Evolutionary conservation across 2,888 invertebrate genomes (phyloP).

Genomic region (Ceramica pisi): DNA sequence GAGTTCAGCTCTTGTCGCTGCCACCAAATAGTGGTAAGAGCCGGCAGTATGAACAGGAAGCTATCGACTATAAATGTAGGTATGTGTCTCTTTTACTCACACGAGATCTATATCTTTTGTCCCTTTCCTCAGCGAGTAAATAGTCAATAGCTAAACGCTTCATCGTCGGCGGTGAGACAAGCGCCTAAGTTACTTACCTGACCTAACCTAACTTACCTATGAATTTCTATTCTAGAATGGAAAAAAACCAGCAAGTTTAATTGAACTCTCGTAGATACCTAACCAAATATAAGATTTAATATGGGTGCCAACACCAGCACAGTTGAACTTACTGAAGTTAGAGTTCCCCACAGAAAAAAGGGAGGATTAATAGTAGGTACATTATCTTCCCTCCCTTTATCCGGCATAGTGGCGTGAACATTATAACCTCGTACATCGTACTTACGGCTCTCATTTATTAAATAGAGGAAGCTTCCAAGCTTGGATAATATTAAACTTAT

Average conservation of each 20-base stretch:
- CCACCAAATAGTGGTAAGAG: too few relatives aligned
- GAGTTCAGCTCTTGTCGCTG: too few relatives aligned
- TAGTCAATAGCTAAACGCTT: too few relatives aligned
- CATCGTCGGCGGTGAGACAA: too few relatives aligned
- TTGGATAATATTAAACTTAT: conserved; percentile 64
- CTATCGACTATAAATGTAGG: too few relatives aligned
- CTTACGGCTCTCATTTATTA: conserved; percentile 60
- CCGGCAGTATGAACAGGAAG: too few relatives aligned
- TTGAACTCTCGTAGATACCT: neutral
- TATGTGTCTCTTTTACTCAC: too few relatives aligned
- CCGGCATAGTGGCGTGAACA: conserved; percentile 51
- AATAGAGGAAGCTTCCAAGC: conserved; percentile 53
- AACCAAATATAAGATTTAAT: conserved; percentile 3
- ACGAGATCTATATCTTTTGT: too few relatives aligned
- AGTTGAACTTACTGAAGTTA: neutral
- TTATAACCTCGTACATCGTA: conserved; percentile 60
- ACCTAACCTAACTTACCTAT: too few relatives aligned
- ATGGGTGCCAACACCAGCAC: neutral
- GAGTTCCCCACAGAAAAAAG: conserved; percentile 26
- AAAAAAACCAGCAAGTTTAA: neutral
- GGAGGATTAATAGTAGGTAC: conserved; percentile 38
- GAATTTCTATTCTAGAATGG: neutral
- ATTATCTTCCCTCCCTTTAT: conserved; percentile 28
- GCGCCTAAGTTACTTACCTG: too few relatives aligned
- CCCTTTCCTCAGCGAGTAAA: too few relatives aligned